A percentile compares a stretch with the other conserved stretches of the same genome.
These are phyloP conservation scores for Drosophila mercatorum DNA, from an alignment of 2,888 invertebrate species.

Conservation along the genomic window DNA sequence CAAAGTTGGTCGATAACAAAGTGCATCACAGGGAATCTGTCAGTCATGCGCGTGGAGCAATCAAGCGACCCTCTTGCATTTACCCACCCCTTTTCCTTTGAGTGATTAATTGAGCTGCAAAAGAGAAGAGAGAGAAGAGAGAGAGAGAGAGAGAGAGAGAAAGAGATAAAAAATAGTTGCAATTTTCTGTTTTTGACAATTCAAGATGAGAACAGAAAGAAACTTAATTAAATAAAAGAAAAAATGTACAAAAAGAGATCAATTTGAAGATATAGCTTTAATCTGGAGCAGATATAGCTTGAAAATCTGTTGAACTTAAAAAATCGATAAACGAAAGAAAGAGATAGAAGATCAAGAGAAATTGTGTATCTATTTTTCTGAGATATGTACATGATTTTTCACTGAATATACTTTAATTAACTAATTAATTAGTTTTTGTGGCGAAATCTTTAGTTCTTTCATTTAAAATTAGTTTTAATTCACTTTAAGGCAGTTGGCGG, in stretches of 20 bases:
- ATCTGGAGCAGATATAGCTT: neutral
- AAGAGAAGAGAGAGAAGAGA: slow-evolving; percentile 2
- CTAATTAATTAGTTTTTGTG: no score
- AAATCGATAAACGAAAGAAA: neutral
- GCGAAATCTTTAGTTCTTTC: no score
- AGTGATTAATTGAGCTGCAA: slow-evolving; percentile 67
- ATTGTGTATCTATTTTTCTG: no score
- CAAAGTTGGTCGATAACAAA: neutral
- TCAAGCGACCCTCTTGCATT: slow-evolving; percentile 19
- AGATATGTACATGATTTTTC: neutral
- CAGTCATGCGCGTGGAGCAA: neutral
- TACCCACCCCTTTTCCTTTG: slow-evolving; percentile 7
- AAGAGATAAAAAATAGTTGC: slow-evolving; percentile 10
- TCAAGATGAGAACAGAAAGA: neutral
- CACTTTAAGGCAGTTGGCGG: neutral
- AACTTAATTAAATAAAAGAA: neutral
- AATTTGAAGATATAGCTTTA: neutral
- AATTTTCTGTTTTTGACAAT: slow-evolving; percentile 65
- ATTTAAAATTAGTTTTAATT: neutral
- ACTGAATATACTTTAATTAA: neutral
- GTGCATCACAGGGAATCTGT: neutral
- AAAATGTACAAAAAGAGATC: neutral
- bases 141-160: slow-evolving; percentile 6
- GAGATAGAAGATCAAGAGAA: no score
- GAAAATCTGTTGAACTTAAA: neutral